These are phyloP conservation scores for Forpus xanthops DNA, from an alignment of 2,797 vertebrate species.

Conservation along the genomic window DNA sequence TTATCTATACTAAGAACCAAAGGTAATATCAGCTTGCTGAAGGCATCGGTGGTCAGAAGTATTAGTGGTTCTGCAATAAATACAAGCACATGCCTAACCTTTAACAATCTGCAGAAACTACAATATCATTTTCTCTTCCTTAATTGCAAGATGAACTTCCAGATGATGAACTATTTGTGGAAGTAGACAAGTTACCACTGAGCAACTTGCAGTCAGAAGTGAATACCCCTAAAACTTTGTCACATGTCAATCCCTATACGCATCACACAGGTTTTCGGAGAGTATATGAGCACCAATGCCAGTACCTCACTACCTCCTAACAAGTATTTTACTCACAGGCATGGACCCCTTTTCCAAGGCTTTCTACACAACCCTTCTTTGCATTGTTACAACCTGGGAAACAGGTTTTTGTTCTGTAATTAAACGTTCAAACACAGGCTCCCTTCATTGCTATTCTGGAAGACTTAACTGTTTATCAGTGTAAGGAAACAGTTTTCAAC, in stretches of 20 bases:
- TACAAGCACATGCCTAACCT: not conserved
- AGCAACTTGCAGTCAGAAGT: not conserved
- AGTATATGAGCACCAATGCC: not conserved
- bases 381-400: not conserved
- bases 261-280: not conserved
- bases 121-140: not conserved
- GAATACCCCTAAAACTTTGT: not conserved
- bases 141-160: not conserved
- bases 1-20: not conserved
- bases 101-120: not conserved
- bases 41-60: not conserved
- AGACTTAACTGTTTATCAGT: not conserved
- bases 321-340: not conserved
- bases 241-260: not conserved
- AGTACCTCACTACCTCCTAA: not conserved
- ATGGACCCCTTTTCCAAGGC: fast-evolving
- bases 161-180: not conserved
- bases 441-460: not conserved
- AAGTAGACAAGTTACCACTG: not conserved
- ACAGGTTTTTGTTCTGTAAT: not conserved
- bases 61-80: not conserved
- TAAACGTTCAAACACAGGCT: not conserved
- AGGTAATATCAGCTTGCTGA: not conserved
- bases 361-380: not conserved
- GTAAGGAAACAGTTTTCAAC: not conserved